phyloP scores from a whole-genome alignment of 2,888 invertebrate species.

The Conomelus anceps region DNA sequence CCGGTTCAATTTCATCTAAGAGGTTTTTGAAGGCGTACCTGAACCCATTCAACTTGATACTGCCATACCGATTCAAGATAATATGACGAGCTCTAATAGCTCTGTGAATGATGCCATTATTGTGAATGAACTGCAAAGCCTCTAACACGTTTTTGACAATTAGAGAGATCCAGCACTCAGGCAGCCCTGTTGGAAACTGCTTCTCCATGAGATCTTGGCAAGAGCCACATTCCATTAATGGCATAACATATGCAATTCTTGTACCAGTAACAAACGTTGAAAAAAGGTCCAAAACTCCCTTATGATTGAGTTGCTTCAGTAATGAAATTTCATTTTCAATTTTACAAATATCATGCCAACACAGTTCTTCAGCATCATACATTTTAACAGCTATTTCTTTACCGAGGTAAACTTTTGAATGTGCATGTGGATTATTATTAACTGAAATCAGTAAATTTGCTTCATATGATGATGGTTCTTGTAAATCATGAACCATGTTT shows the following conservation, averaged over 20 bases:
- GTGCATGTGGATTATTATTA: background rate
- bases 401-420: background rate
- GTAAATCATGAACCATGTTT: background rate
- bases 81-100: background rate
- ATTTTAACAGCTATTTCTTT: background rate
- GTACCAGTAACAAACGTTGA: background rate
- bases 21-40: background rate
- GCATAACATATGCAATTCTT: background rate
- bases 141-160: background rate
- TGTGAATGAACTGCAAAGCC: background rate
- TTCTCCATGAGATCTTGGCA: background rate
- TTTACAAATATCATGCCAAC: background rate
- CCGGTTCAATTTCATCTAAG: background rate
- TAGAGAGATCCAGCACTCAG: background rate
- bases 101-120: background rate
- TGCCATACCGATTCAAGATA: background rate
- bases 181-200: background rate
- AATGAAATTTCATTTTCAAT: background rate
- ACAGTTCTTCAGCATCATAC: background rate
- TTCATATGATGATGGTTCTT: background rate
- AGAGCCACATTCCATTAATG: constrained; percentile 2
- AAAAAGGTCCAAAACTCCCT: background rate
- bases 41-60: background rate
- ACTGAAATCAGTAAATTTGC: background rate
- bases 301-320: background rate